Conservation (phyloP, 2,888 invertebrate genomes). For the Tribolium freemani region DNA sequence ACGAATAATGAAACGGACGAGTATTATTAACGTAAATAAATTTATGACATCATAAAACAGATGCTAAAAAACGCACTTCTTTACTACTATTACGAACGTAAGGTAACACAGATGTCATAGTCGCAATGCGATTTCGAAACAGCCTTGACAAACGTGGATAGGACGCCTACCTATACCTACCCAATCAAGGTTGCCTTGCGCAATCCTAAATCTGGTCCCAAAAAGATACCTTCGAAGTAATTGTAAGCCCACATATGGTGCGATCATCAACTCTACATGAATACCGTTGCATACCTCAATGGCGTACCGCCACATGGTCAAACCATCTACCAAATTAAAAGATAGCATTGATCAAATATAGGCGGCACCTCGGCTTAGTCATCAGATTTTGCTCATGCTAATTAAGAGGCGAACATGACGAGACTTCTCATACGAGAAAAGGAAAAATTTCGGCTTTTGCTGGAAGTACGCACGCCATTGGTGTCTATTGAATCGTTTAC, state of each 20-base stretch:
- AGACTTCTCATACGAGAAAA: neutral
- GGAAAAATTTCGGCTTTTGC: neutral
- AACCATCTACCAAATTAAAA: neutral
- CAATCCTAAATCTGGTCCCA: conserved; percentile 39
- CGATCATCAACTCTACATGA: conserved; percentile 18
- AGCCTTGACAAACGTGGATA: conserved; percentile 44
- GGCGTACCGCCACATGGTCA: neutral
- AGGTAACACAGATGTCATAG: conserved; percentile 37
- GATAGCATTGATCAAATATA: neutral
- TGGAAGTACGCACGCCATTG: neutral
- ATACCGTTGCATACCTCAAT: conserved; percentile 10
- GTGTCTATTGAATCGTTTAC: conserved; percentile 19
- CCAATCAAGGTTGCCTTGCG: conserved; percentile 43
- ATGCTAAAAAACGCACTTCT: conserved; percentile 22
- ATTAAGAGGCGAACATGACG: neutral
- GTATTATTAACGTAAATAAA: conserved; percentile 15
- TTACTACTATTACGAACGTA: conserved; percentile 19
- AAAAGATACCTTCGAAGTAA: conserved; percentile 39
- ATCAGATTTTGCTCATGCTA: neutral
- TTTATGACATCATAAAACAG: conserved; percentile 33
- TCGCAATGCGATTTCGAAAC: conserved; percentile 37
- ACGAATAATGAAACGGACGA: conserved; percentile 1
- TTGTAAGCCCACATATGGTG: conserved; percentile 41
- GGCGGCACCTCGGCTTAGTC: neutral
- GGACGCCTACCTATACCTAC: conserved; percentile 41